Evolutionary conservation across 2,888 invertebrate species (phyloP).

Genomic region (Xylota sylvarum): DNA sequence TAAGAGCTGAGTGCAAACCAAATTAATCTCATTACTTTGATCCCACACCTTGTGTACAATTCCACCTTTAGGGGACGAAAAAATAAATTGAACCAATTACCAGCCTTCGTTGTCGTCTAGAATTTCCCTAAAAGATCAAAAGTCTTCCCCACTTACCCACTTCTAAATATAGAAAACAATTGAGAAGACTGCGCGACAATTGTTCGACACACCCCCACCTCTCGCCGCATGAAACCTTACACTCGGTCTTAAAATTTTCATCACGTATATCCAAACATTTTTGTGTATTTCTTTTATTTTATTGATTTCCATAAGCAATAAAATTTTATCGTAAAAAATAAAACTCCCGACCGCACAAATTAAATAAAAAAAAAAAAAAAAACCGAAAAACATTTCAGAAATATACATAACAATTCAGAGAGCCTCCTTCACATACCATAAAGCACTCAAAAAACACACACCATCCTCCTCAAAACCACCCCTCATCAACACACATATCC

Average conservation of each 20-base stretch:
- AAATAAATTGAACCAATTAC: slow-evolving; percentile 13
- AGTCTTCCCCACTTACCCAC: neutral
- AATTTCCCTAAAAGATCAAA: slow-evolving; percentile 2
- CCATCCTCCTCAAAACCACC: neutral
- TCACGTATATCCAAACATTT: neutral
- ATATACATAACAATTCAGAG: slow-evolving; percentile 33
- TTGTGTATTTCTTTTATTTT: slow-evolving; percentile 18
- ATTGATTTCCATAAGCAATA: slow-evolving; percentile 60
- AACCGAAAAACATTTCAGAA: too few relatives aligned
- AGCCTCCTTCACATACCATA: slow-evolving; percentile 28
- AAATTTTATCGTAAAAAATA: slow-evolving; percentile 27
- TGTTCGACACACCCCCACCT: slow-evolving; percentile 6
- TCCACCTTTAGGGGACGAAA: neutral
- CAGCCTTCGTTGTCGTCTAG: neutral
- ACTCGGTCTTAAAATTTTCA: slow-evolving; percentile 1
- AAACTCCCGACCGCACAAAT: slow-evolving; percentile 40
- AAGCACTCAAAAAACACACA: slow-evolving; percentile 9
- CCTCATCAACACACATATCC: neutral
- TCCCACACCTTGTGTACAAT: neutral
- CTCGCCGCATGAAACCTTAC: neutral
- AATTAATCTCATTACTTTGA: slow-evolving; percentile 14
- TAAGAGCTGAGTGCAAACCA: neutral
- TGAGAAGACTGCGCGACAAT: slow-evolving; percentile 16
- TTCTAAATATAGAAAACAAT: neutral
- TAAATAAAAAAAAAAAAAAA: slow-evolving; percentile 22